Evolutionary conservation across 1,140 invertebrate genomes (phyloP), one percentile per base, ranked within the genome.

Genomic region (Lepidurus apus): DNA sequence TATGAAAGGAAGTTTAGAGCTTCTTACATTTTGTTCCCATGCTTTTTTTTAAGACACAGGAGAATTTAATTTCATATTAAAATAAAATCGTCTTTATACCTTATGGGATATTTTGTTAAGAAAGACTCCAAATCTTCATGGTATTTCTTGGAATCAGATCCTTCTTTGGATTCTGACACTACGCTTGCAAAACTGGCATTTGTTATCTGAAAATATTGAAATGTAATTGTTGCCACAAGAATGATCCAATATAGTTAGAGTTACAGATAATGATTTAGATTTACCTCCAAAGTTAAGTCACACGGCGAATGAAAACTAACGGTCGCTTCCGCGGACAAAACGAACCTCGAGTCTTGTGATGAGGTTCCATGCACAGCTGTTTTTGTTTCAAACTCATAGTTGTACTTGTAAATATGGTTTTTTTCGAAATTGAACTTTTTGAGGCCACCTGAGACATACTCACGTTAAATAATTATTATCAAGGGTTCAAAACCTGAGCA

Each of bases 251-350:
- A 11, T 1, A 47, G 45, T 65, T 11, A 7, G 0, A 21, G 53
- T 65, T 11, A 7, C 7, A 21, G 53, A 7, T 4, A 65, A 21
- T n/a, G 1, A 9, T 11, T 65, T 21, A 65, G 10, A 47, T 11
- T 65, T 21, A 65, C 53, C 53, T 65, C 53, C 53, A 65, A 21
- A 7, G 53, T 65, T 65, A 65, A 21, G 13, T 65, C 53, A 21
- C 53, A 65, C 53, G 21, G 53, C 7, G 53, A 65, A 65, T 65
- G 53, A 21, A 65, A 65, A 17, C 10, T 7, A 7, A 21, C 53
- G 13, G 17, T 65, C 21, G 8, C 21, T 95, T 65, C 53, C 7
- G 53, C 53, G 17, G 21, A 65, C 13, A 65, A 9, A 17, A 21
- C 17, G 6, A 65, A 17, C 17, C 13, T 65, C 21, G 53, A n/a